Evolutionary conservation across 1,140 invertebrate genomes (phyloP).

Genomic region (Drosophila ironensis): DNA sequence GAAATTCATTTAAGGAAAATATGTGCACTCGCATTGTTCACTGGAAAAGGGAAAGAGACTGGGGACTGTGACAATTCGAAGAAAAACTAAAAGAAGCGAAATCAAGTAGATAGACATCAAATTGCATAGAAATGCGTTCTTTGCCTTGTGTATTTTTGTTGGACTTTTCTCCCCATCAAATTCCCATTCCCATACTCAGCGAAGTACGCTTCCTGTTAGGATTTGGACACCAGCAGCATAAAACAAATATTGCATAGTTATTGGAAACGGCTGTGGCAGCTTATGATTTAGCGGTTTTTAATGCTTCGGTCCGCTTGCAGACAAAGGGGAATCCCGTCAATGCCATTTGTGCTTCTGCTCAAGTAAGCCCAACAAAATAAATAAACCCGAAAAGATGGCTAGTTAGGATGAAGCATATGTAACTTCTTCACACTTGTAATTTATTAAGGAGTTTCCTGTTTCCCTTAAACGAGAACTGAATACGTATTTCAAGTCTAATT

Average conservation of each 20-base stretch:
- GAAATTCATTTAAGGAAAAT: conserved; percentile 70
- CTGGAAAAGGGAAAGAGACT: background rate
- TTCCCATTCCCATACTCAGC: background rate
- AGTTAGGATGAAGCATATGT: no score
- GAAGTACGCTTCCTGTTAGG: no score
- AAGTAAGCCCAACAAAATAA: background rate
- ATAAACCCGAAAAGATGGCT: no score
- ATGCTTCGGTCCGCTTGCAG: conserved; percentile 41
- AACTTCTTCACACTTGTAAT: no score
- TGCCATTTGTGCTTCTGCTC: conserved; percentile 56
- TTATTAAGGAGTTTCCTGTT: no score
- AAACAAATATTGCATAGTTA: conserved; percentile 72
- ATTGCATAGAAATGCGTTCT: conserved; percentile 66
- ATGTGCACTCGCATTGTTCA: no score
- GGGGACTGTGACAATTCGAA: background rate
- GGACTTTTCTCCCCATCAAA: conserved; percentile 25
- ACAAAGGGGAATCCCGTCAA: conserved; percentile 40
- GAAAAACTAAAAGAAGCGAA: conserved; percentile 14
- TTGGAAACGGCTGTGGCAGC: conserved; percentile 49
- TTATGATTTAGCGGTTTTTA: conserved; percentile 75
- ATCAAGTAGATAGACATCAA: conserved; percentile 52
- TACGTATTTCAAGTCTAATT: no score
- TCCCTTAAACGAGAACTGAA: no score
- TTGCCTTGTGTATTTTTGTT: conserved; percentile 59
- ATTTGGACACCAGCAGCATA: conserved; percentile 51